Conservation (phyloP, 37 sponge, comb jelly and placozoan species). For the Haliclona indistincta region DNA sequence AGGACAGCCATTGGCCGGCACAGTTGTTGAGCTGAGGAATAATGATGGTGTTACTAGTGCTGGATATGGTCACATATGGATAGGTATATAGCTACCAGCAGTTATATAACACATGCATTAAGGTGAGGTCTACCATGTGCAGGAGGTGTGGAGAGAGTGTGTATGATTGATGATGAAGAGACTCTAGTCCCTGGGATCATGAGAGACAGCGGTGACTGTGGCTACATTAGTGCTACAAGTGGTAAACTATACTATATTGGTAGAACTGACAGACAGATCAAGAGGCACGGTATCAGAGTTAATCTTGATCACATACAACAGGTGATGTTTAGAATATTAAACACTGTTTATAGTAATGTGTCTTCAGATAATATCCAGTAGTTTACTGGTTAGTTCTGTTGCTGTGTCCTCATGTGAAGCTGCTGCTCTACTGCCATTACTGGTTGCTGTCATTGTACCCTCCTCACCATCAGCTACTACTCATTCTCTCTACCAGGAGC, state of each 20-base stretch:
- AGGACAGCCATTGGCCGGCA: slow-evolving; percentile 67
- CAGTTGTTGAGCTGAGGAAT: slow-evolving; percentile 52
- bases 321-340: too few relatives aligned
- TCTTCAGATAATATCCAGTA: too few relatives aligned
- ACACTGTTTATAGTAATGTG: too few relatives aligned
- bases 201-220: slow-evolving; percentile 79
- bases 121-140: too few relatives aligned
- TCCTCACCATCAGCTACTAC: not conserved
- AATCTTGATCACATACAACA: slow-evolving; percentile 72
- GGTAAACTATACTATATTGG: slow-evolving; percentile 65
- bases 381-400: too few relatives aligned
- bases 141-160: slow-evolving; percentile 77
- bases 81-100: too few relatives aligned
- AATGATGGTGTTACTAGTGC: slow-evolving; percentile 5
- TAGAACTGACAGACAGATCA: slow-evolving; percentile 78
- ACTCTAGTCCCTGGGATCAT: slow-evolving; percentile 13
- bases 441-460: slow-evolving; percentile 12
- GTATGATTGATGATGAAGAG: slow-evolving; percentile 65
- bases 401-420: too few relatives aligned
- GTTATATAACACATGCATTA: too few relatives aligned
- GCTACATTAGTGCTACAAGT: slow-evolving; percentile 1
- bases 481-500: not conserved
- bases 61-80: slow-evolving; percentile 69
- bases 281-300: slow-evolving; percentile 75
- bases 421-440: too few relatives aligned